Evolutionary conservation across 2,888 invertebrate genomes (phyloP), one percentile per base, ranked within the genome.

Genomic region (Octodonta nipae): DNA sequence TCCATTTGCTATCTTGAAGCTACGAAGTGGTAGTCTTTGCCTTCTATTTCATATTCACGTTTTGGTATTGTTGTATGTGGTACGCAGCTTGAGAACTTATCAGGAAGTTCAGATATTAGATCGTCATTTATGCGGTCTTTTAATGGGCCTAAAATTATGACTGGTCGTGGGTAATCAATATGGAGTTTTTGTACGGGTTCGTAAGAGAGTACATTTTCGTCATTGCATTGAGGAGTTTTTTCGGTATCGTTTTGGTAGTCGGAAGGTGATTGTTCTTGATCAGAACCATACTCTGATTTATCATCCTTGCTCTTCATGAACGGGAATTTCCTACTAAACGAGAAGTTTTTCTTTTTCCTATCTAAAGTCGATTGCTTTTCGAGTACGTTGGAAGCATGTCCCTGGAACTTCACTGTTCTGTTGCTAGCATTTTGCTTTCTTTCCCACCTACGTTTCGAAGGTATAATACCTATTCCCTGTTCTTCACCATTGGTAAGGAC

Each of bases 231-330:
- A 38, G 43, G 43, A 27, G 37, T 20, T 40, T 41, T 56, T 54
- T 62, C 61, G 44, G 54, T 55, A 57, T 61, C 61, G 47, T 56
- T 58, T 51, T 54, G 55, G 45, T 56, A 52, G 45, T 57, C 58
- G 50, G 58, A 52, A 49, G 58, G 56, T 50, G 57, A 52, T 51
- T 57, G 89, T 80, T 93, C 92, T 73, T 88, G 89, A 60, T 89
- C 89, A 49, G 91, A 92, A 60, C 89, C 88, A 58, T 95, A 92
- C 66, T 93, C 91, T 32, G 86, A 88, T 65, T 89, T 91, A 58
- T 93, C 91, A 63, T 98, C 96, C 70, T 93, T 89, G 68, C 93
- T 93, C 74, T 98, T 98, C 86, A 96, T 95, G 67, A 98, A 98
- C 22, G 96, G 96, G 67, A 98, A 95, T 65, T 87, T 89, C 63